A percentile compares a stretch with the other conserved stretches of the same genome.
phyloP scores from a whole-genome alignment of 2,113 vertebrate species.

The Puma concolor region DNA sequence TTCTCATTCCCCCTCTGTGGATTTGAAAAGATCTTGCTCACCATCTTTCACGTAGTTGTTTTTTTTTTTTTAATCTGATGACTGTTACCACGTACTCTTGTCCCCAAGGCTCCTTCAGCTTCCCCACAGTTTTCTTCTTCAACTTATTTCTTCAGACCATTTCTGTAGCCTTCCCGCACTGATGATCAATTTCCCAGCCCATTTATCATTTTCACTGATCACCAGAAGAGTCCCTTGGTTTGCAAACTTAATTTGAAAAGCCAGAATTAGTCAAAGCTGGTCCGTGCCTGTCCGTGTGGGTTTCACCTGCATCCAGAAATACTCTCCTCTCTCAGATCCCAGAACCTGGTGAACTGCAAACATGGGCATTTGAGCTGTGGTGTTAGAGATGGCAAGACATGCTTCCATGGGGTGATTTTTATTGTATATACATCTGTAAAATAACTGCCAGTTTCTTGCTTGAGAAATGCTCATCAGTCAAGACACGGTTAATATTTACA shows the following conservation, averaged over 20 bases:
- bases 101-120: background rate
- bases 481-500: background rate
- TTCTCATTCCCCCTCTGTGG: background rate
- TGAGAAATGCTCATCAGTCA: background rate
- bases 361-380: background rate
- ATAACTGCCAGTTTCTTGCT: background rate
- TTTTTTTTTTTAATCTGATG: background rate
- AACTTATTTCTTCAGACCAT: background rate
- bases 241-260: background rate
- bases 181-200: background rate
- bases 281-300: background rate
- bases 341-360: background rate
- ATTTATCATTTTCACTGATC: slow-evolving; percentile 15
- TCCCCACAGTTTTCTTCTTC: background rate
- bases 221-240: background rate
- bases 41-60: background rate
- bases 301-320: background rate
- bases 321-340: background rate
- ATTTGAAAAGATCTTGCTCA: background rate
- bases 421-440: background rate
- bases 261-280: background rate
- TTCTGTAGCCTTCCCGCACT: background rate
- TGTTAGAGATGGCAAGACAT: background rate
- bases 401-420: background rate
- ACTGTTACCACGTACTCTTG: background rate